A percentile compares a stretch with the other conserved stretches of the same genome.
Conservation (phyloP, 2,888 invertebrate species). For the Arge pagana region DNA sequence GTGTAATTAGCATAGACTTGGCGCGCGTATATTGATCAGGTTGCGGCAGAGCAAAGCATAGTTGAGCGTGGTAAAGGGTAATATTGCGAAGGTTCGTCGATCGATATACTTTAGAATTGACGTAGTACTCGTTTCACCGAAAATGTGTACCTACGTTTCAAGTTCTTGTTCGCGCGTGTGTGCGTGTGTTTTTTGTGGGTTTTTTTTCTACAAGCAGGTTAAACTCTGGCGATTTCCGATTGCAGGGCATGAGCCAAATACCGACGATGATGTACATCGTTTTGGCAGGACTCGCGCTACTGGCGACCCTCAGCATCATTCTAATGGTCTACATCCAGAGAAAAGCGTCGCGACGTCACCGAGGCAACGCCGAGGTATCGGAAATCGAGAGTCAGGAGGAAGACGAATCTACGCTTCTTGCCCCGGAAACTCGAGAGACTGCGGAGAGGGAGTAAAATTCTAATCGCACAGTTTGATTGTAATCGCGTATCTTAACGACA, state of each 20-base stretch:
- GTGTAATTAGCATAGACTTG: constrained; percentile 4
- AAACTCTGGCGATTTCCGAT: too few relatives aligned
- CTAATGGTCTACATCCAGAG: constrained; percentile 38
- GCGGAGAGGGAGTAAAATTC: constrained; percentile 44
- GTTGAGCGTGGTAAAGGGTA: constrained; percentile 28
- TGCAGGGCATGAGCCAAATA: constrained; percentile 29
- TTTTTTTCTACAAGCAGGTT: too few relatives aligned
- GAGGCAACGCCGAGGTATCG: constrained; percentile 40
- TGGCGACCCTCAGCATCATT: constrained; percentile 31
- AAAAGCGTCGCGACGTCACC: constrained; percentile 34
- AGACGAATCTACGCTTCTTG: constrained; percentile 44
- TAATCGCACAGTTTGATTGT: constrained; percentile 20
- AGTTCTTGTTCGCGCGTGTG: too few relatives aligned
- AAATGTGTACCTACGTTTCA: too few relatives aligned
- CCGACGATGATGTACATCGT: constrained; percentile 32
- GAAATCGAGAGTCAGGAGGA: constrained; percentile 42
- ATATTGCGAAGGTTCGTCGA: too few relatives aligned
- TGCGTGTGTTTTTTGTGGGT: too few relatives aligned
- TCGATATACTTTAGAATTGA: constrained; percentile 37
- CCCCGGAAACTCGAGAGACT: constrained; percentile 38
- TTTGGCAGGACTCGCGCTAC: constrained; percentile 28
- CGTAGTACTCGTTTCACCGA: too few relatives aligned
- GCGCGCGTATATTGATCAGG: constrained; percentile 37
- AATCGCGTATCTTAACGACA: constrained; percentile 36
- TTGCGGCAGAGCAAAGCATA: constrained; percentile 38